A percentile compares a stretch with the other conserved stretches of the same genome.
Conservation (phyloP, 2,113 vertebrate species). For the Menidia beryllina region DNA sequence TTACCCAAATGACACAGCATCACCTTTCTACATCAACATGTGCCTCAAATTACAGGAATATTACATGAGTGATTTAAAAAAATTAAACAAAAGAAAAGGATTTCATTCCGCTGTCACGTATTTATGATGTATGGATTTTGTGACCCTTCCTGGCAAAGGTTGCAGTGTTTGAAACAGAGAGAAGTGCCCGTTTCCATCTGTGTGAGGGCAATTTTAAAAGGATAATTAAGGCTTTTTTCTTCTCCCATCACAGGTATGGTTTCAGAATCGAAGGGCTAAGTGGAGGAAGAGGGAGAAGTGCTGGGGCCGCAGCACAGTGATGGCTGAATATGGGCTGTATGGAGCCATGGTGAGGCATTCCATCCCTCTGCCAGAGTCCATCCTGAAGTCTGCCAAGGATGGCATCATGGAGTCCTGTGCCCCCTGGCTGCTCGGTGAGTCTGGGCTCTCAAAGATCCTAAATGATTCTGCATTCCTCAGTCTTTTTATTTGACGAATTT, state of each 20-base stretch:
- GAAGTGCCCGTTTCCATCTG: not conserved
- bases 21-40: too few relatives aligned
- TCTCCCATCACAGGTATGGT: slow-evolving; percentile 89
- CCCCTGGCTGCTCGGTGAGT: slow-evolving; percentile 97
- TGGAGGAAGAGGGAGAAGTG: slow-evolving; percentile 99
- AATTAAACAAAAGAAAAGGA: too few relatives aligned
- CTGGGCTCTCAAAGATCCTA: not conserved
- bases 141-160: not conserved
- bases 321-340: slow-evolving; percentile 97
- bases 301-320: slow-evolving; percentile 98
- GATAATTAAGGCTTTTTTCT: too few relatives aligned
- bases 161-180: not conserved
- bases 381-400: slow-evolving; percentile 98
- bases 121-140: too few relatives aligned
- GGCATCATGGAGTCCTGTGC: slow-evolving; percentile 99
- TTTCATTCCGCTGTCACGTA: too few relatives aligned
- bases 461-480: not conserved
- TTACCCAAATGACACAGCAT: too few relatives aligned
- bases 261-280: slow-evolving; percentile 98
- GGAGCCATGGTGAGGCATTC: slow-evolving; percentile 99
- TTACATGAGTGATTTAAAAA: too few relatives aligned
- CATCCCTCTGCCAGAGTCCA: slow-evolving; percentile 97
- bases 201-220: not conserved
- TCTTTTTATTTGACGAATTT: not conserved
- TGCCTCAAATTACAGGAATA: too few relatives aligned